phyloP scores from a whole-genome alignment of 2,888 invertebrate species.

The Sphecodes monilicornis region DNA sequence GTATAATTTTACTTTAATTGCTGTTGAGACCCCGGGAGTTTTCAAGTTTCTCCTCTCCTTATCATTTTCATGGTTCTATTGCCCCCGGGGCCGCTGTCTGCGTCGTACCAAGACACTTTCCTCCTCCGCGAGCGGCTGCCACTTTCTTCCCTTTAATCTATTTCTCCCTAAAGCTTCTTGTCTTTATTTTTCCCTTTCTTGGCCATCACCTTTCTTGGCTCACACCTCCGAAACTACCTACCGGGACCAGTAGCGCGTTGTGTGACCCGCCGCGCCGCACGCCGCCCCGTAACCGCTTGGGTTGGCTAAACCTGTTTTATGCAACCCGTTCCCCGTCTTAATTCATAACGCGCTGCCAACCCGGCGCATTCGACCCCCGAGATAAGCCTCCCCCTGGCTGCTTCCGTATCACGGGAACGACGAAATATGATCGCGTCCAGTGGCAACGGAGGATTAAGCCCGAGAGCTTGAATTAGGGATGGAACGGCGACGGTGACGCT shows the following conservation, averaged over 20 bases:
- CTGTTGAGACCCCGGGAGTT: conserved; percentile 76
- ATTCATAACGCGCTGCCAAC: conserved; percentile 40
- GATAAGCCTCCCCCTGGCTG: conserved; percentile 61
- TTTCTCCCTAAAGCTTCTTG: conserved; percentile 47
- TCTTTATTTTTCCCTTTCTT: conserved; percentile 39
- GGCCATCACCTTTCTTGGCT: conserved; percentile 7
- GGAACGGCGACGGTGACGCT: not conserved
- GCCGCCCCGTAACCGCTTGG: not conserved
- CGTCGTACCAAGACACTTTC: not conserved
- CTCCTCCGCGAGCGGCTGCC: not conserved
- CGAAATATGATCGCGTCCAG: conserved; percentile 68
- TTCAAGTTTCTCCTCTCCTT: conserved; percentile 73
- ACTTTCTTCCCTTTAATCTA: conserved; percentile 45
- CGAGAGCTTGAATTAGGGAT: conserved; percentile 50
- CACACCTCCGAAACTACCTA: conserved; percentile 32
- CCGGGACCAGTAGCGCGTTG: not conserved
- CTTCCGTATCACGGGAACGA: conserved; percentile 52
- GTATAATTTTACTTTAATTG: conserved; percentile 82
- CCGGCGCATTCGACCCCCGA: conserved; percentile 35
- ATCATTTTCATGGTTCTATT: conserved; percentile 40
- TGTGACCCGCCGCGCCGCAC: not conserved
- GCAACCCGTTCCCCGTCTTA: conserved; percentile 54
- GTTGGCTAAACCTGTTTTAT: conserved; percentile 32
- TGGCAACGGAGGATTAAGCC: conserved; percentile 59
- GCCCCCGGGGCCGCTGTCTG: conserved; percentile 17